Evolutionary conservation across 2,797 vertebrate species (phyloP).

Genomic region (Ptychadena robeensis): DNA sequence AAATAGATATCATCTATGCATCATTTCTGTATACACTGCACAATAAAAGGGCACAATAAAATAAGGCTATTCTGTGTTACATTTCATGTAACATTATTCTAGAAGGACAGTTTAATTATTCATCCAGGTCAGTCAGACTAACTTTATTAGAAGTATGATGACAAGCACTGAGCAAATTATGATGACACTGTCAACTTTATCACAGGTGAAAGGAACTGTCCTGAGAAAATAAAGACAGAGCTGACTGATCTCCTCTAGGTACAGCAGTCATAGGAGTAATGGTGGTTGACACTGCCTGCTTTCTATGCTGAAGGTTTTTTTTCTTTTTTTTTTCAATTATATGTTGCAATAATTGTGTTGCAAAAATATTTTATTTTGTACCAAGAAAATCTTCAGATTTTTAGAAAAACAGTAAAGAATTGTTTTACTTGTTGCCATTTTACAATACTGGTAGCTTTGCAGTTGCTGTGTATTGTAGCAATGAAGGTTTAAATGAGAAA

Average conservation of each 20-base stretch:
- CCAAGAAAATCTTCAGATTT: too few species aligned
- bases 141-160: neutral
- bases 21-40: too few species aligned
- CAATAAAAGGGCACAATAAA: neutral
- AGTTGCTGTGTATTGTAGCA: too few species aligned
- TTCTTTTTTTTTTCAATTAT: too few species aligned
- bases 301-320: too few species aligned
- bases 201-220: neutral
- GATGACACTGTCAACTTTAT: neutral
- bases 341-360: too few species aligned
- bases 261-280: neutral
- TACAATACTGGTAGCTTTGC: too few species aligned
- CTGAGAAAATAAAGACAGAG: neutral
- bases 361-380: too few species aligned
- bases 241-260: neutral
- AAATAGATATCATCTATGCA: too few species aligned
- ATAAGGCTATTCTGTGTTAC: neutral
- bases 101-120: constrained; percentile 2
- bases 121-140: neutral
- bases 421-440: too few species aligned
- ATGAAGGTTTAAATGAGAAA: too few species aligned
- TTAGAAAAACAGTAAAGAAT: too few species aligned
- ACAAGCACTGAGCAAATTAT: neutral
- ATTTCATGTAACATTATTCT: neutral
- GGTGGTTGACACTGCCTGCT: neutral